Conservation (phyloP, 1,140 invertebrate species). For the Listronotus oregonensis region DNA sequence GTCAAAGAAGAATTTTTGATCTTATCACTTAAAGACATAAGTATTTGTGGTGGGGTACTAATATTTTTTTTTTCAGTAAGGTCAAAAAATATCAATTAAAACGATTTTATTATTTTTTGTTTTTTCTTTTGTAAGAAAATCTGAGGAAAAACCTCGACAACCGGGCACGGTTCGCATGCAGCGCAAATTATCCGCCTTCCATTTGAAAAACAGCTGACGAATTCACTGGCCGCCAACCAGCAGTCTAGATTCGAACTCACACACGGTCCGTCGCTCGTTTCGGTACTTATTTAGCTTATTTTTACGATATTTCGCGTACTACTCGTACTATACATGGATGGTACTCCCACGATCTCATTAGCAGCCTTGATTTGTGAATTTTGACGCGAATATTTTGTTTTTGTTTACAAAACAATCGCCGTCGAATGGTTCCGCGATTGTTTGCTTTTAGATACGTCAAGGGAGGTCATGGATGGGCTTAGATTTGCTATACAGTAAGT, state of each 20-base stretch:
- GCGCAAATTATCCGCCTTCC: conserved; percentile 17
- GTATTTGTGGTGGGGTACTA: too few species aligned
- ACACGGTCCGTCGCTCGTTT: neutral
- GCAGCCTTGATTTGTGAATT: neutral
- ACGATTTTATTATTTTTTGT: too few species aligned
- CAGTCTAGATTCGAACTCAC: conserved; percentile 18
- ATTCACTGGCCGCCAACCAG: conserved; percentile 5
- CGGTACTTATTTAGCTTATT: conserved; percentile 10
- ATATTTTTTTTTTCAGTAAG: too few species aligned
- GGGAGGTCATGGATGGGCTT: conserved; percentile 27
- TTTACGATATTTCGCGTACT: conserved; percentile 11
- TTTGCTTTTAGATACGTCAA: neutral
- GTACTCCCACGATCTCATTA: neutral
- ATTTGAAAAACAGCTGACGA: conserved; percentile 21
- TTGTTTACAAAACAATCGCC: conserved; percentile 7
- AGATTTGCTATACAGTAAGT: conserved; percentile 30
- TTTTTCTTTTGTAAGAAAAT: neutral
- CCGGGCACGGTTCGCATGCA: conserved; percentile 1
- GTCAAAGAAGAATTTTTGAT: too few species aligned
- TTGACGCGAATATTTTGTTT: conserved; percentile 1
- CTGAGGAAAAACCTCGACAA: conserved; percentile 4
- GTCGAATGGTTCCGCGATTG: neutral
- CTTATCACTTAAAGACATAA: too few species aligned
- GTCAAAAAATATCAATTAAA: too few species aligned
- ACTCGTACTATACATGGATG: neutral